Evolutionary conservation across 2,113 vertebrate genomes (phyloP).

Genomic region (Laticauda laticaudata): DNA sequence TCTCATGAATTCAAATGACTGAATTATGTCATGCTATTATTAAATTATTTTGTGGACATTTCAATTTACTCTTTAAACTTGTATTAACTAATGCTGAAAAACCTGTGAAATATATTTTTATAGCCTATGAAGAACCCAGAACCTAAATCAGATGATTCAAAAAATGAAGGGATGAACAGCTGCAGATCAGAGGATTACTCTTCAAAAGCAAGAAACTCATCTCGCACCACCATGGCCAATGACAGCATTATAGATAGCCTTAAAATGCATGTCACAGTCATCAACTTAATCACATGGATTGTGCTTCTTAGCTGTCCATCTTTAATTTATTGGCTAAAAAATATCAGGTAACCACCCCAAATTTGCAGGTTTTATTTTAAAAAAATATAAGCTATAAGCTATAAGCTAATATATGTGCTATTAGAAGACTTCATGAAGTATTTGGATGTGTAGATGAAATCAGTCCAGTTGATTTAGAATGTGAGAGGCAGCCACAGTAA

Average conservation of each 20-base stretch:
- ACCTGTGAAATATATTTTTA: not conserved
- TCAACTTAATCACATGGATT: slow-evolving; percentile 78
- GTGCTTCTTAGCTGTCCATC: slow-evolving; percentile 84
- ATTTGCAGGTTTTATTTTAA: not conserved
- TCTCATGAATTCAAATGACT: not conserved
- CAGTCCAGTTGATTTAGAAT: not conserved
- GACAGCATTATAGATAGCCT: slow-evolving; percentile 78
- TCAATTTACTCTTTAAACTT: not conserved
- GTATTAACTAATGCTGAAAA: not conserved
- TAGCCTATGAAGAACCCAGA: slow-evolving; percentile 58
- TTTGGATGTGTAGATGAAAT: not conserved
- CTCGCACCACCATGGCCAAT: slow-evolving; percentile 38
- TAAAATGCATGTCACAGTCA: slow-evolving; percentile 81
- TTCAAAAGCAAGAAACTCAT: slow-evolving; percentile 33
- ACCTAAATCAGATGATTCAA: slow-evolving; percentile 56
- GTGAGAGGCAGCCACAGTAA: not conserved
- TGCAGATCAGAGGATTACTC: not conserved
- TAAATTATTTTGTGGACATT: not conserved
- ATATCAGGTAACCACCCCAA: slow-evolving; percentile 80
- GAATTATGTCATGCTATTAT: not conserved
- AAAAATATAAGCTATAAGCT: no score
- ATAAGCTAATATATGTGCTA: not conserved
- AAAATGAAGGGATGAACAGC: slow-evolving; percentile 5
- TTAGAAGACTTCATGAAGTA: not conserved
- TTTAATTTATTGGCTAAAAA: slow-evolving; percentile 89